A percentile compares a stretch with the other conserved stretches of the same genome.
Conservation (phyloP, 2,797 vertebrate genomes). For the Acrossocheilus wenchowensis region DNA sequence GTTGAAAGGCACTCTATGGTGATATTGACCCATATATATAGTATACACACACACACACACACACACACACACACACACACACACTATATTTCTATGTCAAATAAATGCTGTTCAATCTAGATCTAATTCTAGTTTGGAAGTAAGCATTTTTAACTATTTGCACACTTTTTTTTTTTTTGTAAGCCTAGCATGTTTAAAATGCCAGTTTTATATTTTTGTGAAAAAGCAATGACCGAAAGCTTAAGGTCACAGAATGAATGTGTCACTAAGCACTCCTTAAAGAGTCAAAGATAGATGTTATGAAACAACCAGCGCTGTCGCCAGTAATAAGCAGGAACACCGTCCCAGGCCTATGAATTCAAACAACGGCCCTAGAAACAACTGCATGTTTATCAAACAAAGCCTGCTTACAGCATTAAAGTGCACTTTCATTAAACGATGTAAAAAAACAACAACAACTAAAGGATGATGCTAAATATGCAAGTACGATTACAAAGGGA, state of each 20-base stretch:
- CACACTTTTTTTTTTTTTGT: too few species aligned
- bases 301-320: neutral
- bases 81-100: too few species aligned
- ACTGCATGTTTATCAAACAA: conserved; percentile 27
- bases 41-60: too few species aligned
- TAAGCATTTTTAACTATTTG: too few species aligned
- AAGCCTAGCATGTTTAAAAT: too few species aligned
- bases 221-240: neutral
- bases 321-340: neutral
- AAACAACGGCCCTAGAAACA: conserved; percentile 1
- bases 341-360: neutral
- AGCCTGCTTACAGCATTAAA: neutral
- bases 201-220: too few species aligned
- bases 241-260: neutral
- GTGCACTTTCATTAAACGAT: conserved; percentile 9
- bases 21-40: too few species aligned
- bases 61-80: too few species aligned
- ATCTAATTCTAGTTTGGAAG: too few species aligned
- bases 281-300: neutral
- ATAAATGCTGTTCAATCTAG: too few species aligned
- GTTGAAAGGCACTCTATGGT: too few species aligned
- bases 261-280: neutral
- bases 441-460: neutral
- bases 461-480: neutral
- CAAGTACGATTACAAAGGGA: neutral